Base-by-base conservation (phyloP, 2,797 vertebrate species). In the Simalia tracyae region DNA sequence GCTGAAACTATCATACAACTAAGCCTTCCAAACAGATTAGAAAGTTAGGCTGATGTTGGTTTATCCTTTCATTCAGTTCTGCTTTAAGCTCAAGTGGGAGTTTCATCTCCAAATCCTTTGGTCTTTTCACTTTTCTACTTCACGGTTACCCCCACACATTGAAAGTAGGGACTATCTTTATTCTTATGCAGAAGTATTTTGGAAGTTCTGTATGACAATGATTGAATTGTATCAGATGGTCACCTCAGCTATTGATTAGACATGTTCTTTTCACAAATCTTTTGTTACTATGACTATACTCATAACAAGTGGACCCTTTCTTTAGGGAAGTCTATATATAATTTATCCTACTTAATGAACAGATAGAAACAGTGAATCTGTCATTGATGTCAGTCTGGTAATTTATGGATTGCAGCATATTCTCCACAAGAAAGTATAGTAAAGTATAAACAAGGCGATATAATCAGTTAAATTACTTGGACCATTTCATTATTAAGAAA, bases 281-380 rank as follows among this genome's bases (percentile, higher is more conserved):
- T 94, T 88, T 92, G 91, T 94, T 94, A 95, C 94, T 94, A 84
- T 94, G 87, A 96, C 96, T 96, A 95, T 54, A 54, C 28, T 93
- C 95, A 94, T 94, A 96, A 96, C 95, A 97, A 97, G 92, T 93
- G 97, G 94, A 68, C 94, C 50, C 63, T 90, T 97, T 95, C 92
- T 95, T 96, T 1, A 19, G 66, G 26, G 85, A 96, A 96, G 93
- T 66, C 85, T 90, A 93, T 97, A 96, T 97, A 97, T 97, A 97
- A 97, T 97, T 97, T 95, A 95, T 96, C 96, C 94, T 95, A 97
- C 97, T 97, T 97, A 97, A 97, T 93, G 93, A 96, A 95, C 88
- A 95, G 94, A 95, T 92, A 94, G 93, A 94, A 59, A 93, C n/a
- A 93, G 92, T 95, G 96, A 96, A 96, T 95, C 94, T 94, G 91